These are phyloP conservation scores for Peromyscus nudipes DNA, from an alignment of 2,797 vertebrate genomes.

Conservation along the genomic window DNA sequence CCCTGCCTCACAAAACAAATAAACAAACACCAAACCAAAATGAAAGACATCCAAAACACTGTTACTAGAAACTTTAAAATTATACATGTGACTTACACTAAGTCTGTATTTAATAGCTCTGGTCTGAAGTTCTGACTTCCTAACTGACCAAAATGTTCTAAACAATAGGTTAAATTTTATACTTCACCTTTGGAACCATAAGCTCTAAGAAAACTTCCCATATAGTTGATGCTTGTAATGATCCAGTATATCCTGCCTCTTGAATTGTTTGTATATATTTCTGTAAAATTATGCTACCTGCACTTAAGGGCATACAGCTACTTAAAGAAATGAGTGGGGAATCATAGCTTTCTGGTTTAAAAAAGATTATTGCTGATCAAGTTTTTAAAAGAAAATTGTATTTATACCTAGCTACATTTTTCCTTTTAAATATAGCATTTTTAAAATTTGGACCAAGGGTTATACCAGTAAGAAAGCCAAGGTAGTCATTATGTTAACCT, in stretches of 20 bases:
- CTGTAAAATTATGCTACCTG: conserved; percentile 9
- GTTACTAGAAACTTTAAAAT: conserved; percentile 18
- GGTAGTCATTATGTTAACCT: background rate
- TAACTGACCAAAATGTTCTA: conserved; percentile 30
- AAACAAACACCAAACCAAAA: background rate
- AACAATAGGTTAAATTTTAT: conserved; percentile 19
- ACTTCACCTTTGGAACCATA: conserved; percentile 21
- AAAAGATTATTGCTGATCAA: background rate
- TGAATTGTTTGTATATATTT: background rate
- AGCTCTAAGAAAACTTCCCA: background rate
- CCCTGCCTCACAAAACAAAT: background rate
- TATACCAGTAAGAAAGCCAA: background rate
- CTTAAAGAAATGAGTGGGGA: background rate
- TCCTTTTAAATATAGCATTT: background rate
- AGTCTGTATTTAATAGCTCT: conserved; percentile 15
- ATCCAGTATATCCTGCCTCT: conserved; percentile 1
- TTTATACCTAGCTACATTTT: conserved; percentile 16
- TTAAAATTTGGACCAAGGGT: background rate
- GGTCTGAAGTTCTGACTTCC: background rate
- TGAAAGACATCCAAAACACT: background rate
- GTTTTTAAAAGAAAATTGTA: background rate
- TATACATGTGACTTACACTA: background rate
- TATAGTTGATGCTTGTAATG: background rate
- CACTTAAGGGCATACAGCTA: background rate
- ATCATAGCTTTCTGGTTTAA: background rate